Base-by-base conservation (phyloP, 2,888 invertebrate species). In the Drosophila nr. perissopoda region DNA sequence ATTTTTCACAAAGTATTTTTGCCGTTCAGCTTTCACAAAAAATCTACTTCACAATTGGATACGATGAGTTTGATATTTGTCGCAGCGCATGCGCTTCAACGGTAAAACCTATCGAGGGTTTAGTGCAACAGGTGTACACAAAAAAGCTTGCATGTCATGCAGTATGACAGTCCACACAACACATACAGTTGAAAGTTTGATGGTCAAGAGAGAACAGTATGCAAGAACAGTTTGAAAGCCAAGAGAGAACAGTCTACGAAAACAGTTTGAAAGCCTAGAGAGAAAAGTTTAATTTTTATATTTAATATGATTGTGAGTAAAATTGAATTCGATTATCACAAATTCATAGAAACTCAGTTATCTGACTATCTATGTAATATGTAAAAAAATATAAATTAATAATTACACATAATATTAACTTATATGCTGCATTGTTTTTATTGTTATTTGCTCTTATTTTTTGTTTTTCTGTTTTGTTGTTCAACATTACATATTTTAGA, bases 401-500 rank as follows among this genome's bases (percentile, higher is more conserved):
- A 74, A 67, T 66, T 81, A 76, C 71, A 76, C 71, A 71, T 68
- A 40, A 31, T 40, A 76, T 77, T 72, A 68, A 74, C 80, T 82
- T 81, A 81, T 69, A 63, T 69, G 42, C 62, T 69, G 79, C 49
- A 67, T 64, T 59, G 33, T 52, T 72, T 56, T 67, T 66, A 70
- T 75, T 79, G 46, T 66, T 76, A 61, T 81, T 78, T 76, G 71
- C 71, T 85, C 65, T 73, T 74, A 48, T 58, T 72, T 72, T 79
- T 27, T 56, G n/a, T 29, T 56, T 56, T 46, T 46, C 71, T 74
- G 48, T 58, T 61, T 82, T 79, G 67, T 74, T 79, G 62, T 74
- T 81, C 66, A 86, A 85, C 73, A 88, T 88, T 85, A 83, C 68
- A 79, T 75, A 73, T 71, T 75, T 58, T 63, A 71, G 69, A 73